Evolutionary conservation across 2,888 invertebrate genomes (phyloP), one percentile per base, ranked within the genome.

Genomic region (Muschampia plurimacula): DNA sequence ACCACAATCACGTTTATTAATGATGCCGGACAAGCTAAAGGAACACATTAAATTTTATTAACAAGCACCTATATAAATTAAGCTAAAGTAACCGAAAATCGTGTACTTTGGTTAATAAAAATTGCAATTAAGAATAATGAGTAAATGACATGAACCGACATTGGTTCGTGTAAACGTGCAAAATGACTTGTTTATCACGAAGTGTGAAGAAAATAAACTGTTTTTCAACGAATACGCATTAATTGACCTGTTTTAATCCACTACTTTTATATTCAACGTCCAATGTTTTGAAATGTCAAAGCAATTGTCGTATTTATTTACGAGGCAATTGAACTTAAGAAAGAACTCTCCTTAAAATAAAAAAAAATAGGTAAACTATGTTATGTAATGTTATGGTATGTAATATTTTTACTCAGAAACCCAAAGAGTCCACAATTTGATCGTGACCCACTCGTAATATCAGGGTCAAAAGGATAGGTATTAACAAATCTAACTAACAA

Each of bases 241-340:
- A 57, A 64, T 57, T 64, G 64, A 65, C 70, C 64, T 39, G 55
- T 64, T 69, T 70, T 44, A 57, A 64, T 69, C 55, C 57, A 46
- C 44, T 62, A 36, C 44, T 55, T 39, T 44, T 65, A 65, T 39
- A 10, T 28, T 32, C 57, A 15, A 44, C 32, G 57, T 64, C 32
- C 15, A 41, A 59, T 57, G 57, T 59, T 70, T 65, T 36, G 69
- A 65, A 63, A 70, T 65, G 70, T 65, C 65, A 70, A 63, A 22
- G 69, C 64, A 65, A 70, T 65, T 36, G 64, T 70, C 65, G 70
- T 70, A 59, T 59, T 46, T 49, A 65, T 70, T 70, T 65, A 70
- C 57, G 70, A 65, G 9, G 65, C 15, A 22, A 65, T 59, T 70
- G 36, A 57, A 65, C 46, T 64, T 69, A 32, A 32, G 28, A 39